A percentile compares a stretch with the other conserved stretches of the same genome.
These are phyloP conservation scores for Bombus pyrosoma DNA, from an alignment of 1,140 invertebrate genomes.

Conservation along the genomic window DNA sequence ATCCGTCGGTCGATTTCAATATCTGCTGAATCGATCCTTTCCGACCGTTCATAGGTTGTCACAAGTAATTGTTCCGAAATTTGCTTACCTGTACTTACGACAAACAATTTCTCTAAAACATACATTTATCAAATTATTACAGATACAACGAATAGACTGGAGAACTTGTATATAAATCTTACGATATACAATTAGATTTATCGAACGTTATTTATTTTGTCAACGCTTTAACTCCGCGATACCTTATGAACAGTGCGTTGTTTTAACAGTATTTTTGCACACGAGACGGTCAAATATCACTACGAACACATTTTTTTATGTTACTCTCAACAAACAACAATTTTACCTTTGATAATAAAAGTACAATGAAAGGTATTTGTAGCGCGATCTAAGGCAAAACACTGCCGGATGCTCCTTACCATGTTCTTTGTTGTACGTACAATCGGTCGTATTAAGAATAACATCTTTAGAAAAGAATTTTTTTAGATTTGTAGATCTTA, in stretches of 20 bases:
- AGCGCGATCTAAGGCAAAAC: no score
- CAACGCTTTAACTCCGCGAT: rapidly evolving
- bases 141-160: neutral
- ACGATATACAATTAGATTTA: neutral
- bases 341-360: no score
- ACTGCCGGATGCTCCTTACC: no score
- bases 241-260: neutral
- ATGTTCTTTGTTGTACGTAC: no score
- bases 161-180: no score
- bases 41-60: conserved; percentile 52
- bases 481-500: no score
- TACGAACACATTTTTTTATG: no score
- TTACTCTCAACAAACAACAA: no score
- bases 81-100: conserved; percentile 44
- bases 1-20: conserved; percentile 55
- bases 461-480: no score
- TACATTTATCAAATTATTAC: neutral
- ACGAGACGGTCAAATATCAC: no score
- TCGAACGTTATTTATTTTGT: neutral
- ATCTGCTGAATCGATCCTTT: conserved; percentile 62
- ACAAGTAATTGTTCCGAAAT: conserved; percentile 60
- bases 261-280: neutral
- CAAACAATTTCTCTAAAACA: conserved; percentile 8
- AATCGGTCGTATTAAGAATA: no score
- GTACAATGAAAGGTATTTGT: no score